Evolutionary conservation across 2,888 invertebrate genomes (phyloP), one percentile per base, ranked within the genome.

Genomic region (Dryomyza anilis): DNA sequence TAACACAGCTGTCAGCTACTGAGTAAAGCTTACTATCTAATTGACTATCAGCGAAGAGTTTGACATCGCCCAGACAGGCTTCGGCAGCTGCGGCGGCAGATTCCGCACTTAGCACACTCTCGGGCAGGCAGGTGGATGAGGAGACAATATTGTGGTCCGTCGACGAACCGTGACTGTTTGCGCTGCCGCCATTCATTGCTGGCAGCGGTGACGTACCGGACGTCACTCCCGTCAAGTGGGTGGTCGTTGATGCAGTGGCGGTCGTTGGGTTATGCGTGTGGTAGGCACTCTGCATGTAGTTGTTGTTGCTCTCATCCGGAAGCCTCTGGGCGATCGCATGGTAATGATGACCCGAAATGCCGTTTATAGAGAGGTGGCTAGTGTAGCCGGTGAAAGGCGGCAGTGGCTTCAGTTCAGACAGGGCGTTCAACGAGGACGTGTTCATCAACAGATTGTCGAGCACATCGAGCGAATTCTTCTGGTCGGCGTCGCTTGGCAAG

Each of bases 351-450:
- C 94, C 94, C 60, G 92, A 91, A 75, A 94, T 93, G 62, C 93
- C 93, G 83, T 94, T 94, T 81, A 94, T 94, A 73, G 92, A 92
- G 67, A 94, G 85, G 76, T 94, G 92, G 1, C 92, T 92, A 19
- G 94, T 93, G 83, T 93, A 93, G 29, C 91, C 91, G 50, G 93
- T 92, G 82, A 94, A 94, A 5, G 95, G 94, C 4, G 94, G 94
- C 72, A 95, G 85, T 0, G 91, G 91, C 79, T 94, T 95, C 69
- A 94, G 85, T 78, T 95, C 95, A 36, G 94, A 92, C 68, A 94
- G 86, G 6, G 86, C 85, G 65, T 85, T 85, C 3, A 86, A 78
- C 46, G 88, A 87, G 21, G 88, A 81, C 10, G 86, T 82, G 63
- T 84, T 85, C 65, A 89, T 76, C 25, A 89, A 81, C 59, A 89